These are phyloP conservation scores for Seira ritae DNA, from an alignment of 2,888 invertebrate species.

Conservation along the genomic window DNA sequence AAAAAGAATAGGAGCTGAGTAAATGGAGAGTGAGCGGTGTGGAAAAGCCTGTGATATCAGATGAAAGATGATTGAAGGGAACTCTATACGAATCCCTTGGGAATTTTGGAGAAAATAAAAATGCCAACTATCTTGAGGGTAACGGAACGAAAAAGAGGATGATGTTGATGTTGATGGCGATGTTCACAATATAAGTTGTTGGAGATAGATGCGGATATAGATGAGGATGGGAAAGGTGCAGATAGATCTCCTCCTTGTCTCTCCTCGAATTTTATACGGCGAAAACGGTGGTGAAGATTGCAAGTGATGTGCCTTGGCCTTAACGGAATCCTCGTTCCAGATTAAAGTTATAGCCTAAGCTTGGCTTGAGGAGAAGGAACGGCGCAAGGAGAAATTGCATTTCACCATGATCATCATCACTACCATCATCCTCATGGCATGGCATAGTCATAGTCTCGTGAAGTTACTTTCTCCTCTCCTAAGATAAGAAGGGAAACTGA, in stretches of 20 bases:
- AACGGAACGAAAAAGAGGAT: slow-evolving; percentile 11
- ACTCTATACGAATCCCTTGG: slow-evolving; percentile 38
- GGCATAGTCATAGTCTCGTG: neutral
- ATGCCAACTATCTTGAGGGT: slow-evolving; percentile 22
- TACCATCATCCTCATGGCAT: too few relatives aligned
- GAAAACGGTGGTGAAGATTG: neutral
- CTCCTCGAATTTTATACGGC: too few relatives aligned
- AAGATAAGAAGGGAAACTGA: neutral
- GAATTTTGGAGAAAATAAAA: slow-evolving; percentile 22
- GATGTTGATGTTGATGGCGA: neutral
- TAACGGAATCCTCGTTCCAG: slow-evolving; percentile 2
- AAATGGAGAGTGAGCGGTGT: slow-evolving; percentile 1
- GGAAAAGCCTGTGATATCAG: slow-evolving; percentile 33
- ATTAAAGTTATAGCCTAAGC: neutral
- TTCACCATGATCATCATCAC: neutral
- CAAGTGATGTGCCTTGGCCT: neutral
- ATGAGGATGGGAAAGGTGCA: slow-evolving; percentile 3
- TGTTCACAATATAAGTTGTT: neutral
- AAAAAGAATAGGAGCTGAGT: too few relatives aligned
- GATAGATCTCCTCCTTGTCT: neutral
- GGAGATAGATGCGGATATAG: neutral
- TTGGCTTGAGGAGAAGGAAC: neutral
- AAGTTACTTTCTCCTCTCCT: neutral
- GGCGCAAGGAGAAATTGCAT: neutral
- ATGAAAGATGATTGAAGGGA: slow-evolving; percentile 61